phyloP scores from a whole-genome alignment of 2,113 vertebrate genomes.

The Brachyhypopomus occidentalis region DNA sequence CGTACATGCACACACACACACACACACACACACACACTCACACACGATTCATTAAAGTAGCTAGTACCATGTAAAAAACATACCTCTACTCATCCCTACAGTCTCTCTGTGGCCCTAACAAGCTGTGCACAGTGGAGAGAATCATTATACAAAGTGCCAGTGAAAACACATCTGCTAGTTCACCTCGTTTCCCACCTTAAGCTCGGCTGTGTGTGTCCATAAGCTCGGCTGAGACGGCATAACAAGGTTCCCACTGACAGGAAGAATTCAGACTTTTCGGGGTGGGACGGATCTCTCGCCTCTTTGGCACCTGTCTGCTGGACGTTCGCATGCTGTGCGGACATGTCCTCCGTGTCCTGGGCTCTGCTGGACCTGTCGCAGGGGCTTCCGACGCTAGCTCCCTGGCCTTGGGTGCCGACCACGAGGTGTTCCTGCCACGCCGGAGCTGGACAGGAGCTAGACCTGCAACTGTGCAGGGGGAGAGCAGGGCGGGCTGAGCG shows the following conservation, averaged over 20 bases:
- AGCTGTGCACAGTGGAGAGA: not conserved
- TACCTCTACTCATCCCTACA: not conserved
- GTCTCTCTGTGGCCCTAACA: not conserved
- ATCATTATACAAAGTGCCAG: not conserved
- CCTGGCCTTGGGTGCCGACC: not conserved
- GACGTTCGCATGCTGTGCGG: not conserved
- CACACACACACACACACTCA: not conserved
- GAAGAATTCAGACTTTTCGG: not conserved
- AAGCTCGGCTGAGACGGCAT: not conserved
- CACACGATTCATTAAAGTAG: not conserved
- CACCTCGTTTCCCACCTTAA: not conserved
- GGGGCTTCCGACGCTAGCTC: no score
- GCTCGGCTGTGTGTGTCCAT: not conserved
- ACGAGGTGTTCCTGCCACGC: not conserved
- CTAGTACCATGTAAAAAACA: not conserved
- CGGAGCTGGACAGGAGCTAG: no score
- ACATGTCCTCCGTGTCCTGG: not conserved
- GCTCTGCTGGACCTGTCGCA: not conserved
- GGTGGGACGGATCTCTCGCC: not conserved
- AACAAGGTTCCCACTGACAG: not conserved
- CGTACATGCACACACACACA: no score
- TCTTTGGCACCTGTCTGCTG: not conserved
- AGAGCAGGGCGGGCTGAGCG: no score
- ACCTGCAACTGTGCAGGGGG: no score
- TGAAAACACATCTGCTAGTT: not conserved